A percentile compares a stretch with the other conserved stretches of the same genome.
Evolutionary conservation across 2,797 vertebrate species (phyloP).

Genomic region (Melanotaenia pygmaea): DNA sequence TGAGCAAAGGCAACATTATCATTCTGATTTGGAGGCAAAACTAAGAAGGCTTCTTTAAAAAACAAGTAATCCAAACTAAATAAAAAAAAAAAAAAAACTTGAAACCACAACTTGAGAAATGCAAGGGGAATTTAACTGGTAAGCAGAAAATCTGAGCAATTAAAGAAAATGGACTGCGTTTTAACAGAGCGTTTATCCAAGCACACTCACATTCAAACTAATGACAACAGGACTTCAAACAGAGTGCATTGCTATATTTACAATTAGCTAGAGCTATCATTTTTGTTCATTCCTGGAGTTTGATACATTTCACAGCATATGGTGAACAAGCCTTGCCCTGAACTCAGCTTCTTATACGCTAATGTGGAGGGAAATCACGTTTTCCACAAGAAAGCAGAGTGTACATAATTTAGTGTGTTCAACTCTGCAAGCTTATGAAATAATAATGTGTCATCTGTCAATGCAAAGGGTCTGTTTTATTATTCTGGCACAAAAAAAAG

Average conservation of each 20-base stretch:
- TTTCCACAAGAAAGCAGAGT: constrained; percentile 61
- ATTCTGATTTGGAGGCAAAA: constrained; percentile 42
- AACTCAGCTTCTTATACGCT: constrained; percentile 52
- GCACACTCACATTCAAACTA: constrained; percentile 3
- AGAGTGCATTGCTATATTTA: constrained; percentile 21
- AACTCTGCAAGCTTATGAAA: constrained; percentile 76
- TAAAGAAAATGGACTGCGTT: constrained; percentile 30
- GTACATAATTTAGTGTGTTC: constrained; percentile 78
- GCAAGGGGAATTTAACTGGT: constrained; percentile 7
- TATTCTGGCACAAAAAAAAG: constrained; percentile 73
- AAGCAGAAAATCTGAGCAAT: constrained; percentile 20
- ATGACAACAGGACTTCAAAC: constrained; percentile 15
- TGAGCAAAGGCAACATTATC: constrained; percentile 33
- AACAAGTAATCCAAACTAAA: constrained; percentile 26
- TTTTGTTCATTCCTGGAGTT: constrained; percentile 35
- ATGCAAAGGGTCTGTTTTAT: constrained; percentile 70
- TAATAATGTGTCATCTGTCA: constrained; percentile 80
- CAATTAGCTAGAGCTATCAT: constrained; percentile 22
- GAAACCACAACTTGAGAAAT: constrained; percentile 26
- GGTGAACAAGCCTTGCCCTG: constrained; percentile 40
- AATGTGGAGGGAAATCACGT: constrained; percentile 57
- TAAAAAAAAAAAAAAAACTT: constrained; percentile 19
- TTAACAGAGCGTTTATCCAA: constrained; percentile 14
- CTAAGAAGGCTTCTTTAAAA: constrained; percentile 21
- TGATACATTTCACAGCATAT: constrained; percentile 57